Evolutionary conservation across 2,113 vertebrate genomes (phyloP).

Genomic region (Boulengeromyrus knoepffleri): DNA sequence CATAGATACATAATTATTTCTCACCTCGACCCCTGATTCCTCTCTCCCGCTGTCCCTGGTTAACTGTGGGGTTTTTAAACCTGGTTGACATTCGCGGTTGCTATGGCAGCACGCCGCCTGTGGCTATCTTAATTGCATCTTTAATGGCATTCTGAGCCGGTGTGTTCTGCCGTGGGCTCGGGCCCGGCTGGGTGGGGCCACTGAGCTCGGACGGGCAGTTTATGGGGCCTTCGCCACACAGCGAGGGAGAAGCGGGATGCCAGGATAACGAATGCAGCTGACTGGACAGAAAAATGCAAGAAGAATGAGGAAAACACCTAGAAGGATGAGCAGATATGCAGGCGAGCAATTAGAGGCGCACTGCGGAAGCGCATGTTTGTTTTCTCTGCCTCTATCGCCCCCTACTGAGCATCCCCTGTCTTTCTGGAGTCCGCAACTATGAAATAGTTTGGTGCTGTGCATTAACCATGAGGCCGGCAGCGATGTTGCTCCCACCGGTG

Average conservation of each 20-base stretch:
- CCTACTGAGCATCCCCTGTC: constrained; percentile 18
- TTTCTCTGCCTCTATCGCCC: constrained; percentile 30
- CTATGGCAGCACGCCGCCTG: constrained; percentile 7
- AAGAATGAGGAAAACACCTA: constrained; percentile 25
- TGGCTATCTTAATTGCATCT: constrained; percentile 22
- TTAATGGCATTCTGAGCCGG: background rate
- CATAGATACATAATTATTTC: background rate
- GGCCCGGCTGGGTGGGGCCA: background rate
- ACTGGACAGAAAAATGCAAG: constrained; percentile 52
- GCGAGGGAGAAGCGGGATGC: background rate
- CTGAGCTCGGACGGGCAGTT: background rate
- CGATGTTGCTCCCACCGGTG: background rate
- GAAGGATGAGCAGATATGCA: constrained; percentile 36
- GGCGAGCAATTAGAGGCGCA: constrained; percentile 38
- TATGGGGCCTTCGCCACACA: background rate
- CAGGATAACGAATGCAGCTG: constrained; percentile 26
- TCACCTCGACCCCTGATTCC: background rate
- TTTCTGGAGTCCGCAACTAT: constrained; percentile 27
- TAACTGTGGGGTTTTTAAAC: background rate
- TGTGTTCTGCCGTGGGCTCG: background rate
- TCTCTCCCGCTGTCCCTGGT: background rate
- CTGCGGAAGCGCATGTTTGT: constrained; percentile 41
- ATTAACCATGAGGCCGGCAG: constrained; percentile 19
- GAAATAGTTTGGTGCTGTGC: constrained; percentile 22
- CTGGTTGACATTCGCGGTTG: background rate